Conservation (phyloP, 2,888 invertebrate genomes). For the Trachelus troglodyta region DNA sequence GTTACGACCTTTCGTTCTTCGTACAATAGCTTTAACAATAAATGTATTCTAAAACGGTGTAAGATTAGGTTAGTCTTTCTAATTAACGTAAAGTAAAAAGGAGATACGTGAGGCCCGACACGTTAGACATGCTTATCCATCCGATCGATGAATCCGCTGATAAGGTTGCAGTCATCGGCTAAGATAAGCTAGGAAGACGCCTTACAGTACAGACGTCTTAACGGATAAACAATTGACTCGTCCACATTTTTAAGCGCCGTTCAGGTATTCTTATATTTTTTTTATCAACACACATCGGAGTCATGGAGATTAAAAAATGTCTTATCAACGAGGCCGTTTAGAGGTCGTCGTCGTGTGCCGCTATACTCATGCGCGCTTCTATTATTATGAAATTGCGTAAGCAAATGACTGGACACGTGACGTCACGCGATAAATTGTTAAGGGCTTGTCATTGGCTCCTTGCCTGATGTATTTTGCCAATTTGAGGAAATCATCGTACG, state of each 20-base stretch:
- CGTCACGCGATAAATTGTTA: conserved; percentile 2
- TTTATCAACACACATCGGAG: neutral
- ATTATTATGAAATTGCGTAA: conserved; percentile 46
- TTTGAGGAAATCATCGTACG: neutral
- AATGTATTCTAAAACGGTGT: neutral
- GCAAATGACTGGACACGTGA: neutral
- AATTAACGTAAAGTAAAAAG: neutral
- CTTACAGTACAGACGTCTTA: too few relatives aligned
- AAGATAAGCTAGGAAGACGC: neutral
- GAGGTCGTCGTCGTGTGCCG: conserved; percentile 44
- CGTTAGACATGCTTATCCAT: neutral
- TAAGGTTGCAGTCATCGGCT: neutral
- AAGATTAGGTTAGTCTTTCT: neutral
- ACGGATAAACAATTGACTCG: neutral
- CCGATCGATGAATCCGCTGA: neutral
- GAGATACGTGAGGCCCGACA: neutral
- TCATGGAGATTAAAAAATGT: neutral
- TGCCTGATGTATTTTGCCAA: neutral
- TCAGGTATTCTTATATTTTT: neutral
- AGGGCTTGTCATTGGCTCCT: neutral
- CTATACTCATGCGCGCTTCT: conserved; percentile 28
- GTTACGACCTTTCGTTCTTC: neutral
- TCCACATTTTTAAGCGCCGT: neutral
- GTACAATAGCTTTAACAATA: neutral
- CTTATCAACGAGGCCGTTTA: conserved; percentile 55